Evolutionary conservation across 2,113 vertebrate species (phyloP), one percentile per base, ranked within the genome.

Genomic region (Proterorhinus semilunaris): DNA sequence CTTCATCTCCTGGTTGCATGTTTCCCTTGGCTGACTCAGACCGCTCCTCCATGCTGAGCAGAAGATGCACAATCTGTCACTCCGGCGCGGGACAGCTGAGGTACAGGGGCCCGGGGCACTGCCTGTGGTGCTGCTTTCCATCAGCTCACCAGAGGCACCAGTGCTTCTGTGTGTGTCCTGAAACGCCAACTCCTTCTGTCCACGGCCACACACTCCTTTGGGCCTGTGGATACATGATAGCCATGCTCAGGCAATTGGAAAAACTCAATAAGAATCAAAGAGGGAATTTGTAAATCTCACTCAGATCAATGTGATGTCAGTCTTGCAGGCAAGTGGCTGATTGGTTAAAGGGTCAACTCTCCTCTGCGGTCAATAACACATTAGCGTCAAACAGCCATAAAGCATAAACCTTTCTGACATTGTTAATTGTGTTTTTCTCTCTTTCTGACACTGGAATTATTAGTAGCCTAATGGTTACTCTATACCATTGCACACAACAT

Each of bases 61-160:
- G 58, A 61, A 61, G 58, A 61, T 61, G 58, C 58, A 16, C 58
- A 61, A 61, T 61, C 58, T 61, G 58, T 61, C 58, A 42, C 58
- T 45, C 36, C 42, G 7, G 13, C 10, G 13, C 42, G 42, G 58
- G 58, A 61, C 58, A 61, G 58, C 58, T 61, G 58, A 61, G 58
- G 58, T 61, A 45, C 42, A n/a, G 42, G 42, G 58, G 58, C 58
- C 58, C 42, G 58, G 42, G 58, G 58, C 58, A 61, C 8, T 44
- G 42, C 58, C 58, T 61, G 58, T 43, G 42, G 58, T 45, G 58
- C 42, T 61, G 58, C 58, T 61, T 61, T 61, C 42, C 58, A 61
- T 45, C 58, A 15, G 42, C 58, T 61, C 58, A 61, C 42, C 58
- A 16, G 58, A 61, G 42, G 36, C 58, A 10, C 36, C 58, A 2